These are phyloP conservation scores for Cephus nigrinus DNA, from an alignment of 2,888 invertebrate species.

Conservation along the genomic window DNA sequence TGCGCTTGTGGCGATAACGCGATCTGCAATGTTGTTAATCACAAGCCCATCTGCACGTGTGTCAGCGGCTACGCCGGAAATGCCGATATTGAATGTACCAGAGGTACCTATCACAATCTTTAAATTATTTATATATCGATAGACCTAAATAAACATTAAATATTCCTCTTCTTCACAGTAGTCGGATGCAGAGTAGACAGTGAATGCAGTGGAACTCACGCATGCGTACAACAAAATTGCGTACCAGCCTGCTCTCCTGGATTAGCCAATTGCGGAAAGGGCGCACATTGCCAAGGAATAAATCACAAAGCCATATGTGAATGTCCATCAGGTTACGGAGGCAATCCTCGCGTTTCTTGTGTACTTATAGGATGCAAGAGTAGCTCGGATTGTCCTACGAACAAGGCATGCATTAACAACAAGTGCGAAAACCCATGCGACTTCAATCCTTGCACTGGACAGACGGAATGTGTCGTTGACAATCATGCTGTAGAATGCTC, in stretches of 20 bases:
- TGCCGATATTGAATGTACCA: constrained; percentile 83
- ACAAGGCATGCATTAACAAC: constrained; percentile 83
- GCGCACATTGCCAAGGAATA: constrained; percentile 83
- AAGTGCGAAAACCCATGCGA: constrained; percentile 84
- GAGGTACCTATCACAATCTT: constrained; percentile 60
- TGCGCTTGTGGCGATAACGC: constrained; percentile 89
- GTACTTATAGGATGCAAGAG: constrained; percentile 83
- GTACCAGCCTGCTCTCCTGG: constrained; percentile 78
- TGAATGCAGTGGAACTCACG: constrained; percentile 85
- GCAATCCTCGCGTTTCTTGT: constrained; percentile 84
- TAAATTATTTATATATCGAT: neutral
- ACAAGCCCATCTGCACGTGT: constrained; percentile 90
- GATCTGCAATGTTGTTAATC: constrained; percentile 84
- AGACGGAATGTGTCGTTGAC: constrained; percentile 81
- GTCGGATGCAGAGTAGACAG: constrained; percentile 78
- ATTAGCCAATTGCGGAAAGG: constrained; percentile 79
- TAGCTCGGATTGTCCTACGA: constrained; percentile 83
- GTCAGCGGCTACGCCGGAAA: constrained; percentile 86
- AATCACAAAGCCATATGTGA: constrained; percentile 87
- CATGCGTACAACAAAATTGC: constrained; percentile 86
- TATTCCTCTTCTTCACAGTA: constrained; percentile 43
- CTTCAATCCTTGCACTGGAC: constrained; percentile 76
- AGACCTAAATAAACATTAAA: constrained; percentile 6
- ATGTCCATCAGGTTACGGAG: constrained; percentile 83
- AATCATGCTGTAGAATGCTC: constrained; percentile 83